Conservation (phyloP, 2,797 vertebrate species). For the Rhadinocentrus ornatus region DNA sequence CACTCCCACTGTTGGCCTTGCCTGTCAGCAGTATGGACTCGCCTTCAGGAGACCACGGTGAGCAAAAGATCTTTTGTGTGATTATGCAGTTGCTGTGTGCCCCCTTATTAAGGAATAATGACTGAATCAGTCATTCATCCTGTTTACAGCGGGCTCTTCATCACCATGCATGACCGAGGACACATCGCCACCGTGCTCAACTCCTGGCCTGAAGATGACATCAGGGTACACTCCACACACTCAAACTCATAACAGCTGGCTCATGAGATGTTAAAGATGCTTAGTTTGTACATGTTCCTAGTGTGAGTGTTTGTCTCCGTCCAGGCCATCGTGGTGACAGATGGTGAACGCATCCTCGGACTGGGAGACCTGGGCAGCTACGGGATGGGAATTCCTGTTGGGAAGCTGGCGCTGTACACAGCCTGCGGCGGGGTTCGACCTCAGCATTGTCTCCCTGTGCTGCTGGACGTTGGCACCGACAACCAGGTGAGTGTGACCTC, state of each 20-base stretch:
- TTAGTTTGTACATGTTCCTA: background rate
- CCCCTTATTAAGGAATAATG: background rate
- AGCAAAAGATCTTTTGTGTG: slow-evolving; percentile 32
- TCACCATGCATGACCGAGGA: slow-evolving; percentile 96
- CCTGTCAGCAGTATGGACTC: slow-evolving; percentile 96
- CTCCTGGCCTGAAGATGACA: slow-evolving; percentile 95
- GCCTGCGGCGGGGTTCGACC: slow-evolving; percentile 94
- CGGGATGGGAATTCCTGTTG: slow-evolving; percentile 98
- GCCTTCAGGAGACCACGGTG: slow-evolving; percentile 98
- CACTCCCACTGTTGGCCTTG: slow-evolving; percentile 95
- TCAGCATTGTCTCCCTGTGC: slow-evolving; percentile 92
- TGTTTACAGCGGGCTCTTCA: slow-evolving; percentile 91
- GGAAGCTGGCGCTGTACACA: slow-evolving; percentile 95
- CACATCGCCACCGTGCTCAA: slow-evolving; percentile 96
- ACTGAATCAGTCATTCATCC: background rate
- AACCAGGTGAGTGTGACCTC: slow-evolving; percentile 83
- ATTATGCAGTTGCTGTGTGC: background rate
- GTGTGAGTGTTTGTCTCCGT: slow-evolving; percentile 2
- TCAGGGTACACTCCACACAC: slow-evolving; percentile 85
- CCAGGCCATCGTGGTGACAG: slow-evolving; percentile 96
- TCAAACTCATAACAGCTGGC: background rate
- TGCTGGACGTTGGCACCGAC: slow-evolving; percentile 95
- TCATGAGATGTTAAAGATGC: background rate
- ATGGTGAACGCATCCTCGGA: slow-evolving; percentile 96
- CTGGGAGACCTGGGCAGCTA: slow-evolving; percentile 96